Base-by-base conservation (phyloP, 2,797 vertebrate species). In the Helarctos malayanus region DNA sequence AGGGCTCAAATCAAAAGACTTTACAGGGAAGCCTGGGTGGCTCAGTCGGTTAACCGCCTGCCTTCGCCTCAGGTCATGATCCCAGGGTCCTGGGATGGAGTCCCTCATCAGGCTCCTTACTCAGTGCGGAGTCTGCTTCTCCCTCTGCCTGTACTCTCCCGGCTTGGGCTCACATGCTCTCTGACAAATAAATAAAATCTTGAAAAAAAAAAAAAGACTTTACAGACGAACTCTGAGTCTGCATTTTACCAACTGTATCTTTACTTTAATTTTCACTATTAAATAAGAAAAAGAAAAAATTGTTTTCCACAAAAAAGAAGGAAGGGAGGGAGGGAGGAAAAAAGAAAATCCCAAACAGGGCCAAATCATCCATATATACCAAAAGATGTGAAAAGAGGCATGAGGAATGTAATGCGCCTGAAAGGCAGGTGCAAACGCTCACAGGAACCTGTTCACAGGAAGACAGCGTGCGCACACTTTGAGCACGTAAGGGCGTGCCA, bases 201-300 rank as follows among this genome's bases (percentile, higher is more conserved):
- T 59, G 38, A 41, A 41, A 41, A 41, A 41, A 41, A 63, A 32
- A 63, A 18, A 59, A 69, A 71, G 38, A 71, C 21, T 54, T 83
- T 18, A 80, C 9, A 80, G 29, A 81, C 23, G 29, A 75, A 82
- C 65, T 63, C 29, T 59, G 59, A 71, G 61, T 83, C 56, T 69
- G 27, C 4, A 80, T 41, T 83, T 93, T 9, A 83, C 47, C 71
- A 84, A 79, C 73, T 81, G 83, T 23, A 89, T 59, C 75, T 84
- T 91, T 57, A 27, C 52, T 89, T 80, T 56, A 71, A 86, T 95
- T 95, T 94, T 69, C 35, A 95, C 63, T 41, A 69, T 89, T 49
- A 82, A 65, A 38, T 29, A 96, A 86, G 47, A 84, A 76, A 91
- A 71, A 56, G 35, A 93, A 97, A 27, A 75, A 75, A 47, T 4